phyloP scores from a whole-genome alignment of 2,888 invertebrate genomes.

The Ectobius pallidus region DNA sequence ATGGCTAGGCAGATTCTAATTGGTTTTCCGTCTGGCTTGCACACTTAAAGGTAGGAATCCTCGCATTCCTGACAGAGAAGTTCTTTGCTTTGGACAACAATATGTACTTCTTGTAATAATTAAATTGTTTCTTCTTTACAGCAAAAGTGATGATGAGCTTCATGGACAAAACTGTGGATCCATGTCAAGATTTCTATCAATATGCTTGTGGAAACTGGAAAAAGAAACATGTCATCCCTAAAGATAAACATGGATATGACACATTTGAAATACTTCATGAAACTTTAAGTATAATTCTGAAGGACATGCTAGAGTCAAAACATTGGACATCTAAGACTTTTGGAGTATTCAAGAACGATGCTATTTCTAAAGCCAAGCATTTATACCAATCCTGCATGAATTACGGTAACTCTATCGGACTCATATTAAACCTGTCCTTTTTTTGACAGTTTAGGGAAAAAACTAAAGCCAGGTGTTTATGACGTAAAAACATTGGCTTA shows the following conservation, averaged over 20 bases:
- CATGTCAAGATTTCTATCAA: slow-evolving; percentile 84
- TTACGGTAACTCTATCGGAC: slow-evolving; percentile 57
- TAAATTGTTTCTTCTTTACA: no score
- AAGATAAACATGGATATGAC: slow-evolving; percentile 86
- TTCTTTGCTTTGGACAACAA: no score
- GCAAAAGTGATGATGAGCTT: slow-evolving; percentile 66
- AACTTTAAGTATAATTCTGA: slow-evolving; percentile 73
- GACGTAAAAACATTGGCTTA: no score
- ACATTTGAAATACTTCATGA: slow-evolving; percentile 89
- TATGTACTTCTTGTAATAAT: no score
- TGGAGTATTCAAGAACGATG: slow-evolving; percentile 62
- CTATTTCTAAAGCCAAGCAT: slow-evolving; percentile 79
- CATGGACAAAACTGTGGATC: slow-evolving; percentile 75
- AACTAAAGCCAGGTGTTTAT: no score
- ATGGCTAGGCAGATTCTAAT: no score
- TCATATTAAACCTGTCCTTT: no score
- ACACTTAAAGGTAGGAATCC: no score
- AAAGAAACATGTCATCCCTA: slow-evolving; percentile 82
- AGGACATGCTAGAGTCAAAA: slow-evolving; percentile 70
- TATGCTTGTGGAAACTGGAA: slow-evolving; percentile 90
- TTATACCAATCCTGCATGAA: slow-evolving; percentile 91
- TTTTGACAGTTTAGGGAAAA: no score
- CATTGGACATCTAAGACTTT: no score
- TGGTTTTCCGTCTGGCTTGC: no score
- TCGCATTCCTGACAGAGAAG: no score